Percentiles rank a stretch among this genome's conserved stretches.
Evolutionary conservation across 2,113 vertebrate species (phyloP).

Genomic region (mouse (Mus musculus)): GRCm39 chrX:46106501-46107000

Average conservation of each 20-base stretch:
- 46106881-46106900: not conserved
- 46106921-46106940: not conserved
- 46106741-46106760: not conserved
- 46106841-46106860: not conserved
- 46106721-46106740: not conserved
- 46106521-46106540: not conserved
- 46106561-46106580: not conserved
- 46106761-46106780: not conserved
- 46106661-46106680: not conserved
- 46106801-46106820: not conserved
- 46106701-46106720: not conserved
- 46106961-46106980: not conserved
- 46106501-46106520: not conserved
- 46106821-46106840: not conserved
- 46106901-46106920: not conserved
- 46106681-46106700: not conserved
- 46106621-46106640: not conserved
- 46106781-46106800: not conserved
- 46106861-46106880: not conserved
- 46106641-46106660: not conserved
- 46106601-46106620: not conserved
- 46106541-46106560: not conserved
- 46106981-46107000: not conserved
- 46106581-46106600: not conserved
- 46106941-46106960: slow-evolving; percentile 1